These are phyloP conservation scores for Zaprionus bogoriensis DNA, from an alignment of 2,888 invertebrate genomes.

Conservation along the genomic window DNA sequence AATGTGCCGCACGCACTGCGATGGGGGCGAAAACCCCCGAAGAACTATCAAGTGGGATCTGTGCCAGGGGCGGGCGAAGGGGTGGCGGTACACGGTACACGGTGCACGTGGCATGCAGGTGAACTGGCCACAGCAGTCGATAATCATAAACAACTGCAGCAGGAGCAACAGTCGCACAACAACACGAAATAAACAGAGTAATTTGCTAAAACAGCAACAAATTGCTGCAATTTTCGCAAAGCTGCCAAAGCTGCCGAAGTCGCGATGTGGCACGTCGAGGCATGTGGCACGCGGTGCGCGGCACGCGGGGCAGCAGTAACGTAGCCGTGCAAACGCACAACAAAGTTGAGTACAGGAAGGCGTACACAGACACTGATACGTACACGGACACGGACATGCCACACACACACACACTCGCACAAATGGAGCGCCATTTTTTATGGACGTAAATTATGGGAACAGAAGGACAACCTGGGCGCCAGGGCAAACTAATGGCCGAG, in stretches of 20 bases:
- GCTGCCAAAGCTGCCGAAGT: slow-evolving; percentile 63
- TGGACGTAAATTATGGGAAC: slow-evolving; percentile 69
- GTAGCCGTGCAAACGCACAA: slow-evolving; percentile 16
- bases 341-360: slow-evolving; percentile 23
- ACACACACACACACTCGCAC: slow-evolving; percentile 26
- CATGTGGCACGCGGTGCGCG: background rate
- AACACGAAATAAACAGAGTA: slow-evolving; percentile 76
- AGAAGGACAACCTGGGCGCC: slow-evolving; percentile 41
- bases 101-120: slow-evolving; percentile 15
- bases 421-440: slow-evolving; percentile 75
- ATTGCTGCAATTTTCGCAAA: slow-evolving; percentile 78
- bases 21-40: slow-evolving; percentile 34
- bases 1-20: slow-evolving; percentile 61
- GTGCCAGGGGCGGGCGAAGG: slow-evolving; percentile 13
- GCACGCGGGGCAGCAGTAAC: slow-evolving; percentile 16
- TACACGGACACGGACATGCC: slow-evolving; percentile 1
- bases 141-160: slow-evolving; percentile 71
- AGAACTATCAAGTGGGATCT: slow-evolving; percentile 24
- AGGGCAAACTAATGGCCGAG: slow-evolving; percentile 58
- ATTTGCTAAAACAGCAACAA: slow-evolving; percentile 79
- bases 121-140: slow-evolving; percentile 63
- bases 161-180: slow-evolving; percentile 12
- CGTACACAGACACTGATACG: background rate
- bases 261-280: slow-evolving; percentile 50
- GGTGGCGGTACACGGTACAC: background rate